Percentiles rank a stretch among this genome's conserved stretches.
phyloP scores from a whole-genome alignment of 2,888 invertebrate species.

The Athalia rosae region DNA sequence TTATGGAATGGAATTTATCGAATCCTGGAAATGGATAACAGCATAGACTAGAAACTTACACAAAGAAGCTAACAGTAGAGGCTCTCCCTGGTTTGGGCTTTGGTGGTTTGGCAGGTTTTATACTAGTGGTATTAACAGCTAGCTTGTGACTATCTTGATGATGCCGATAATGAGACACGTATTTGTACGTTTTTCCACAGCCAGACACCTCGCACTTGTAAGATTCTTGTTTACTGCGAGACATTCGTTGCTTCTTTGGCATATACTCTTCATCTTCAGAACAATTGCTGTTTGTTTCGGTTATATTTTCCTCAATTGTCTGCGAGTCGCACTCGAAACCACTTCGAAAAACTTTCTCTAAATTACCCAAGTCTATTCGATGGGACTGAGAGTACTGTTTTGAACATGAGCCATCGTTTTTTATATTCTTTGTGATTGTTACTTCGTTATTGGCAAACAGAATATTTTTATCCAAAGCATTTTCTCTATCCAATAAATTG shows the following conservation, averaged over 20 bases:
- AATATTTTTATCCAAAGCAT: conserved; percentile 61
- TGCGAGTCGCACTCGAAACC: conserved; percentile 62
- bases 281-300: conserved; percentile 63
- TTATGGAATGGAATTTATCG: background rate
- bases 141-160: conserved; percentile 71
- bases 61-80: conserved; percentile 69
- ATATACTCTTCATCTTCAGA: conserved; percentile 71
- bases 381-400: conserved; percentile 63
- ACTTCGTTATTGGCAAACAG: conserved; percentile 67
- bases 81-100: conserved; percentile 68
- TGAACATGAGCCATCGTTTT: conserved; percentile 56
- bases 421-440: conserved; percentile 66
- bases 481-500: conserved; percentile 55
- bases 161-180: conserved; percentile 70
- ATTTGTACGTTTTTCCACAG: conserved; percentile 72
- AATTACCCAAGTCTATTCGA: conserved; percentile 67
- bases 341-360: conserved; percentile 66
- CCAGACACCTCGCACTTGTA: conserved; percentile 70
- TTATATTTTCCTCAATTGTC: conserved; percentile 59
- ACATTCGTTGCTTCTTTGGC: conserved; percentile 71
- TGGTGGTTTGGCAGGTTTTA: conserved; percentile 60
- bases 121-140: conserved; percentile 56
- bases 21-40: no score
- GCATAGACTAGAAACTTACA: conserved; percentile 60
- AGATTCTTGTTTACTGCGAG: conserved; percentile 70